Evolutionary conservation across 2,113 vertebrate species (phyloP), one percentile per base, ranked within the genome.

Genomic region (Gila orcuttii): DNA sequence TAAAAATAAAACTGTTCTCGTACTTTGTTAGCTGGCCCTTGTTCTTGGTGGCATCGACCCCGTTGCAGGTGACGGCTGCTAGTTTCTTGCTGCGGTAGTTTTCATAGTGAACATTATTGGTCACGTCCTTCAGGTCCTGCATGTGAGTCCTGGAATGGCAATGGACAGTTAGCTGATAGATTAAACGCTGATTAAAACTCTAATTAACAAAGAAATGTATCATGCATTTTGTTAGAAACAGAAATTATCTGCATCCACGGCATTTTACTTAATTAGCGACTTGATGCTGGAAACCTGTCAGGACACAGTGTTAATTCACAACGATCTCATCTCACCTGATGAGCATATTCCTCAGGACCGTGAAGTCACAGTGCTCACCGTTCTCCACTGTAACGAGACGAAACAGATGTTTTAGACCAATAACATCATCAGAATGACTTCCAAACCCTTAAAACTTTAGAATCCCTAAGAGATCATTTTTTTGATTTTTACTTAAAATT

Each of bases 81-180:
- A 96, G 93, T 73, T 96, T 96, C 91, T 91, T 95, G 83, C 95
- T 96, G 86, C 95, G 94, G 82, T 95, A 96, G 77, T 96, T 96
- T 87, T 96, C 95, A 1, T 96, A 96, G 84, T 96, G 95, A 76
- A 96, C 94, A 10, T 96, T 96, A 88, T 96, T 96, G 86, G 95
- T 96, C 75, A 96, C 95, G 0, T 96, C 95, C 89, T 96, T 96
- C 33, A 96, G 89, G 69, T 96, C 95, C 91, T 96, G 95, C 95
- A 96, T 96, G 45, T 96, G 95, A 13, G 95, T 96, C 84, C 95
- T 96, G 68, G 15, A 64, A 64, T 9, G 47, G 50, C 17, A 79
- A 62, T 0, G 2, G 19, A 79, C 59, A 42, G 52, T 60, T 36
- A 33, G 47, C 33, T 28, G 25, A 77, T 13, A 52, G 47, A 47